Conservation (phyloP, 2,113 vertebrate genomes). For the Pica pica region DNA sequence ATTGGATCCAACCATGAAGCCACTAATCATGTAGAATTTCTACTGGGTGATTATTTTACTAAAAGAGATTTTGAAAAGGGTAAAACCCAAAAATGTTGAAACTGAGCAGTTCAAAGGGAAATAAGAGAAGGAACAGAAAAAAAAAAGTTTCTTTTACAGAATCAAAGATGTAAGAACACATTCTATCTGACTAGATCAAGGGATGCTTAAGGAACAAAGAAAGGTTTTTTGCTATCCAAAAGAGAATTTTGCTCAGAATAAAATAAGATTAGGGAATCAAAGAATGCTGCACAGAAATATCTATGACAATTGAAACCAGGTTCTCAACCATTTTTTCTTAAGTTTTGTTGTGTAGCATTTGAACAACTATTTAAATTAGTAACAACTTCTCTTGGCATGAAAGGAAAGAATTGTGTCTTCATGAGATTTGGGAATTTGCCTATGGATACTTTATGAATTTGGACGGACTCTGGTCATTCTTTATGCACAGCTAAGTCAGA, state of each 20-base stretch:
- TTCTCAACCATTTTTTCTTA: neutral
- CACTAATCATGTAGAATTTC: slow-evolving; percentile 45
- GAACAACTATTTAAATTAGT: slow-evolving; percentile 20
- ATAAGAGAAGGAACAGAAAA: neutral
- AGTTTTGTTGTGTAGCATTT: neutral
- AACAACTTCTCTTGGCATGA: slow-evolving; percentile 13
- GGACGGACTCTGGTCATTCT: neutral
- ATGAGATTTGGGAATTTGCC: neutral
- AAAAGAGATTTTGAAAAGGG: slow-evolving; percentile 20
- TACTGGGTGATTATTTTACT: slow-evolving; percentile 25
- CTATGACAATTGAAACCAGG: slow-evolving; percentile 40
- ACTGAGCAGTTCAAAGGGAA: slow-evolving; percentile 17
- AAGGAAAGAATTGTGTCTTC: neutral
- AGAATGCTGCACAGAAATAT: neutral
- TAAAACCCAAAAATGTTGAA: slow-evolving; percentile 33
- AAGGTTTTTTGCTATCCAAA: neutral
- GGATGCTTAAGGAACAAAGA: slow-evolving; percentile 43
- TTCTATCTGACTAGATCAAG: slow-evolving; percentile 23
- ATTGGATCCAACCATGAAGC: slow-evolving; percentile 32
- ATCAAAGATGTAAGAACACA: neutral
- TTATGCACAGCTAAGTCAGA: neutral
- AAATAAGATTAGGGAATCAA: slow-evolving; percentile 52
- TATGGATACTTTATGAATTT: neutral
- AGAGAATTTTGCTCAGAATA: slow-evolving; percentile 17
- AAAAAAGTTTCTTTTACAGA: neutral